Percentiles rank a stretch among this genome's conserved stretches.
Conservation (phyloP, 2,797 vertebrate species). For the Uromys caudimaculatus region DNA sequence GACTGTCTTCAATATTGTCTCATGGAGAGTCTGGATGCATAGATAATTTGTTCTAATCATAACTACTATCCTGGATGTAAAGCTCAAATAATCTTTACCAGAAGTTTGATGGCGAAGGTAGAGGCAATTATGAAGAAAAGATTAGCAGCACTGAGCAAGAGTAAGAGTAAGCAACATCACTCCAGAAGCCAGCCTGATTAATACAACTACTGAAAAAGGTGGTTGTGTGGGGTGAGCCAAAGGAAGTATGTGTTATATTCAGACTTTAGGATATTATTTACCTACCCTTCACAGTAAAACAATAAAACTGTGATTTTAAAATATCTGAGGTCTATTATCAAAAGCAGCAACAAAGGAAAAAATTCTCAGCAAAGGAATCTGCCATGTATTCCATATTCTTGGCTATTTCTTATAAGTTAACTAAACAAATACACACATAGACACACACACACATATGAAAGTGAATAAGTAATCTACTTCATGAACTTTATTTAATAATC, state of each 20-base stretch:
- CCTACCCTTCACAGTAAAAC: neutral
- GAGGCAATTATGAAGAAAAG: conserved; percentile 36
- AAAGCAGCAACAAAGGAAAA: neutral
- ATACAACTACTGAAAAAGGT: neutral
- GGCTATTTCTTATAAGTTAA: neutral
- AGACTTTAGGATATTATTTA: neutral
- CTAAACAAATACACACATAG: neutral
- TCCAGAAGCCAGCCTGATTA: neutral
- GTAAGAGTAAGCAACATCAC: neutral
- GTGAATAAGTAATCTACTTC: neutral
- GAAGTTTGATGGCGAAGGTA: neutral
- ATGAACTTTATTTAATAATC: neutral
- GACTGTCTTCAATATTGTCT: neutral
- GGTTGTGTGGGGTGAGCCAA: neutral
- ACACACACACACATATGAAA: neutral
- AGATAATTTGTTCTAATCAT: neutral
- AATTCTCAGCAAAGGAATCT: neutral
- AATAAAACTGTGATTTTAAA: neutral
- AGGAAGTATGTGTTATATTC: neutral
- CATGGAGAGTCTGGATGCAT: neutral
- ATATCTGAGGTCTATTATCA: neutral
- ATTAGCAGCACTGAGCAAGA: neutral
- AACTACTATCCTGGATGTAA: neutral
- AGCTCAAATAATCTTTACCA: conserved; percentile 9
- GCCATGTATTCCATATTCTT: neutral